Conservation (phyloP, 53 echinoderm and acorn worm genomes). For the Henricia sp. region DNA sequence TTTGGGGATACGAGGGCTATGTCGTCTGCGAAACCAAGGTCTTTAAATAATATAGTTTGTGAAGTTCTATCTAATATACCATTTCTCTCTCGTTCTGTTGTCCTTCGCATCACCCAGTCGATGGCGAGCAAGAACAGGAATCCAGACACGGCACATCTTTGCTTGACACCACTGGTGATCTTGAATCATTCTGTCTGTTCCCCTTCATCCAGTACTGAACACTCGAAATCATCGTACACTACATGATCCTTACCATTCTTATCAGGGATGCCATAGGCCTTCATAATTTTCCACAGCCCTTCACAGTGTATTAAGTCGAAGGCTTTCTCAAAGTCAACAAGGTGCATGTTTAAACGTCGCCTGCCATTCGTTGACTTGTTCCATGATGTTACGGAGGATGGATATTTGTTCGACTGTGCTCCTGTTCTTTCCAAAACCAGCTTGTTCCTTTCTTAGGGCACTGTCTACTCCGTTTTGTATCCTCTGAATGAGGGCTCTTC, state of each 20-base stretch:
- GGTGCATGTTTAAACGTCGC: not conserved
- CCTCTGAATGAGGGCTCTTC: not conserved
- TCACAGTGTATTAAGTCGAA: conserved; percentile 45
- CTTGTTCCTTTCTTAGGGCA: conserved; percentile 39
- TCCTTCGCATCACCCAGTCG: conserved; percentile 54
- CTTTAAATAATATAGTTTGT: not conserved
- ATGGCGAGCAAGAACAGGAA: conserved; percentile 40
- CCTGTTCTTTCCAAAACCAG: conserved; percentile 36
- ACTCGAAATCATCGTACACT: not conserved
- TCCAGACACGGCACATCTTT: conserved; percentile 29
- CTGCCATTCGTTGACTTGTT: conserved; percentile 21
- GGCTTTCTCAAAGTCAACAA: conserved; percentile 54
- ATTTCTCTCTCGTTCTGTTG: not conserved
- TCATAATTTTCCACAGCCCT: conserved; percentile 30
- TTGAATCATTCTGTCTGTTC: conserved; percentile 1
- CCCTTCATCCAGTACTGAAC: not conserved
- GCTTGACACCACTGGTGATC: conserved; percentile 20
- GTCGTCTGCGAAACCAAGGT: conserved; percentile 50
- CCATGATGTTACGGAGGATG: conserved; percentile 1
- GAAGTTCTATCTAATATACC: conserved; percentile 15
- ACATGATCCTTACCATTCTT: conserved; percentile 4
- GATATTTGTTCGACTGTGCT: conserved; percentile 26
- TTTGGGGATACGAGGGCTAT: conserved; percentile 10
- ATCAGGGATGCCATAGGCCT: conserved; percentile 17
- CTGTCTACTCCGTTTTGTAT: not conserved